Evolutionary conservation across 2,888 invertebrate genomes (phyloP).

Genomic region (Ophraella communa): DNA sequence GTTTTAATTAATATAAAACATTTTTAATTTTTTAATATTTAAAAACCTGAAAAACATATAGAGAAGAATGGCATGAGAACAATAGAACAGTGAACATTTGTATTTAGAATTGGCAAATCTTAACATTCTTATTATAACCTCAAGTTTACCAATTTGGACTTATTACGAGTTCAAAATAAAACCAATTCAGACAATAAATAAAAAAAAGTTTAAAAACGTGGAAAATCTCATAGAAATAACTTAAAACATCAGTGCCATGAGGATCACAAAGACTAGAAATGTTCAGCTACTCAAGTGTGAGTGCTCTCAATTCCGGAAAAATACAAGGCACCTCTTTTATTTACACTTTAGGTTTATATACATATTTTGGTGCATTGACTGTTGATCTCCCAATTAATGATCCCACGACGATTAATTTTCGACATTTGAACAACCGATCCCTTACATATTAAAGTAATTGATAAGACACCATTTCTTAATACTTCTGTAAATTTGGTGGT

Average conservation of each 20-base stretch:
- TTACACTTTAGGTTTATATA: constrained; percentile 38
- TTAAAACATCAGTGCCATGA: constrained; percentile 43
- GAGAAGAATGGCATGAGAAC: too few relatives aligned
- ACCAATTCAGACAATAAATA: constrained; percentile 30
- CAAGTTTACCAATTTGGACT: neutral
- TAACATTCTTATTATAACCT: too few relatives aligned
- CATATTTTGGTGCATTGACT: constrained; percentile 2
- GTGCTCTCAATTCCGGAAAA: constrained; percentile 44
- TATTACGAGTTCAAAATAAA: neutral
- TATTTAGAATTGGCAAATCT: too few relatives aligned
- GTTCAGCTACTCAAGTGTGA: constrained; percentile 43
- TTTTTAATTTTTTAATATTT: too few relatives aligned
- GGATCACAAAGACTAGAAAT: constrained; percentile 49
- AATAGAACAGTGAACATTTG: too few relatives aligned
- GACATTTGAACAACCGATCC: neutral
- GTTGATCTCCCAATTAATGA: neutral
- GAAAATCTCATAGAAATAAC: constrained; percentile 35
- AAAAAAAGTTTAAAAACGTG: constrained; percentile 25
- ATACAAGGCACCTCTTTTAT: constrained; percentile 47
- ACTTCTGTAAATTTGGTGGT: too few relatives aligned
- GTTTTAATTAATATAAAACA: too few relatives aligned
- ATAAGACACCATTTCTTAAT: too few relatives aligned
- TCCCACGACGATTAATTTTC: too few relatives aligned
- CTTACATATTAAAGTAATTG: too few relatives aligned
- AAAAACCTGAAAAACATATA: too few relatives aligned